Base-by-base conservation (phyloP, 1,140 invertebrate species). In the Drosophila willistoni region DNA sequence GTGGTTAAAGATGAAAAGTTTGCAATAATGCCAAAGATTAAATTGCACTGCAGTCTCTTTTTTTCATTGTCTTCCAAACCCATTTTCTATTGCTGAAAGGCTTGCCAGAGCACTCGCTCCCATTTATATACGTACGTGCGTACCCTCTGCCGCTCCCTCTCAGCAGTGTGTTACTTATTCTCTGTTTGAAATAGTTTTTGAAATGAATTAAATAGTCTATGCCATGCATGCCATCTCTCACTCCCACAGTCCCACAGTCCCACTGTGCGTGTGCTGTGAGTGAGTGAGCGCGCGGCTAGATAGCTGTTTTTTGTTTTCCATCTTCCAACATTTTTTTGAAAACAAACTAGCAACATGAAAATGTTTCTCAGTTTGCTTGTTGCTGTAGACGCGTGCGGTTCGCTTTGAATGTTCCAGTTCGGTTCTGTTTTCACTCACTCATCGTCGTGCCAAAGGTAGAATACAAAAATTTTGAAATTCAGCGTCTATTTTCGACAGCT, bases 281-380 rank as follows among this genome's bases (percentile, higher is more conserved):
- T 7, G 25, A 14, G 51, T 7, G 10, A 57, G 47, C 62, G 62
- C 41, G 67, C 47, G 17, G 44, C 44, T 51, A 22, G 62, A 36
- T 62, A 64, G 70, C 64, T 13, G 77, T 61, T 79, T 85, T 84
- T 68, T 29, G 29, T 85, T 83, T 59, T 87, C 79, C 83, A 87
- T 87, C 82, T 86, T 78, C 77, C 75, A 51, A 77, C 82, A 73
- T 65, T 77, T 83, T 77, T 77, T 83, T 77, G 77, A 85, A 87
- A 81, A 83, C 79, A 80, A 86, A 86, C 87, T 89, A 86, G 83
- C 83, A 83, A 87, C 80, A 89, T 89, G 65, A 87, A 74, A 81
- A 89, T 80, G 81, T 87, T 87, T 81, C 90, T 90, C 82, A 90
- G 87, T 90, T 90, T 79, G 87, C 87, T 90, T 84, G 89, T 90